phyloP scores from a whole-genome alignment of 2,888 invertebrate genomes.

The Crepidodera aurea region DNA sequence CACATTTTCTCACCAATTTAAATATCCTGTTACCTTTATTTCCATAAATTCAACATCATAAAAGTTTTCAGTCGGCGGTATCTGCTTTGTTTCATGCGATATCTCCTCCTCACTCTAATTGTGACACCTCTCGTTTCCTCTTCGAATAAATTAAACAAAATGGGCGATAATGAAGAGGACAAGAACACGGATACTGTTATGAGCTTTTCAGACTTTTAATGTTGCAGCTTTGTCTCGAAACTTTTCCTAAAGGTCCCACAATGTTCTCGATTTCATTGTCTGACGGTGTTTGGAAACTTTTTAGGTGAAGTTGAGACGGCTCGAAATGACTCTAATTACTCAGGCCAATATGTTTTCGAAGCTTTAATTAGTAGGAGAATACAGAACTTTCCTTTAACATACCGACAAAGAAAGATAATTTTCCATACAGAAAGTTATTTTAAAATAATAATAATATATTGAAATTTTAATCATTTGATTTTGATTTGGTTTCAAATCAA shows the following conservation, averaged over 20 bases:
- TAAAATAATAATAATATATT: too few relatives aligned
- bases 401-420: too few relatives aligned
- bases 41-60: constrained; percentile 2
- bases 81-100: constrained; percentile 14
- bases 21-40: not conserved
- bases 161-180: constrained; percentile 24
- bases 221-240: constrained; percentile 18
- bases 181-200: constrained; percentile 21
- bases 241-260: constrained; percentile 6
- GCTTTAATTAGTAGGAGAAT: not conserved
- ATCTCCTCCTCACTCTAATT: constrained; percentile 10
- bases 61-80: not conserved
- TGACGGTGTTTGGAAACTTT: constrained; percentile 6
- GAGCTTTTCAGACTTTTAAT: constrained; percentile 17
- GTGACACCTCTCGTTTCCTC: constrained; percentile 21
- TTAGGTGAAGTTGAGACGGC: not conserved
- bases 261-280: constrained; percentile 10
- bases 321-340: not conserved
- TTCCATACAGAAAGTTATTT: too few relatives aligned
- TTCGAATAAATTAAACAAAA: constrained; percentile 21
- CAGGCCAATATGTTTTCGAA: not conserved
- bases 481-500: too few relatives aligned
- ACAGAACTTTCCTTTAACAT: too few relatives aligned
- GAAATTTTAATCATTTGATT: too few relatives aligned
- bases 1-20: not conserved